These are phyloP conservation scores for Rotaria macrura DNA, from an alignment of 2,888 invertebrate species.

Conservation along the genomic window DNA sequence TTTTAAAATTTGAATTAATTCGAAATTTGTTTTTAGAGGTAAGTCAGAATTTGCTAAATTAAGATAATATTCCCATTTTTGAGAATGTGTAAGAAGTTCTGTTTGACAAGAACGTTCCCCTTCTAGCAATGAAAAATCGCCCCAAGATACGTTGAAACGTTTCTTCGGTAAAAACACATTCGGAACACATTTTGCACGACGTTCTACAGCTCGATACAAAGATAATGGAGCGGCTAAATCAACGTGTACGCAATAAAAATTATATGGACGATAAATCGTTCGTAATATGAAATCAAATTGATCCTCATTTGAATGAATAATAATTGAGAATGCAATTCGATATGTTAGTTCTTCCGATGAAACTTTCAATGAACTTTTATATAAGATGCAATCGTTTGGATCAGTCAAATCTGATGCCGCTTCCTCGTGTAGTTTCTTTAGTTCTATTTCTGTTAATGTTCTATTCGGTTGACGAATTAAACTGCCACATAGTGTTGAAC, in stretches of 20 bases:
- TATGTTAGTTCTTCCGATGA: neutral
- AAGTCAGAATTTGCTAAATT: constrained; percentile 46
- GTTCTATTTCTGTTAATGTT: neutral
- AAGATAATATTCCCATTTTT: constrained; percentile 45
- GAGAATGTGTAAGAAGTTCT: neutral
- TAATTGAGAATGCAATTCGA: neutral
- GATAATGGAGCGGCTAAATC: neutral
- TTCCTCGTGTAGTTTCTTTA: neutral
- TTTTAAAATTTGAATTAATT: constrained; percentile 45
- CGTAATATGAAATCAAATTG: neutral
- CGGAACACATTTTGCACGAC: neutral
- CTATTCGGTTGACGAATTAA: neutral
- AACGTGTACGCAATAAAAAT: neutral
- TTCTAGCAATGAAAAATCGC: neutral
- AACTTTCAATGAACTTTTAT: neutral
- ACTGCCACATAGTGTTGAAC: neutral
- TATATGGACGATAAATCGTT: neutral
- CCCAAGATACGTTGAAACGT: neutral
- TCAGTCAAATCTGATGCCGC: neutral
- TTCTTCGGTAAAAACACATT: neutral
- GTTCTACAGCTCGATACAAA: neutral
- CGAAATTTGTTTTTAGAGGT: constrained; percentile 45
- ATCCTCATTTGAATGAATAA: neutral
- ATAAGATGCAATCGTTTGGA: neutral
- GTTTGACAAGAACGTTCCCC: neutral